phyloP scores from a whole-genome alignment of 2,113 vertebrate genomes.

The Zosterops borbonicus region DNA sequence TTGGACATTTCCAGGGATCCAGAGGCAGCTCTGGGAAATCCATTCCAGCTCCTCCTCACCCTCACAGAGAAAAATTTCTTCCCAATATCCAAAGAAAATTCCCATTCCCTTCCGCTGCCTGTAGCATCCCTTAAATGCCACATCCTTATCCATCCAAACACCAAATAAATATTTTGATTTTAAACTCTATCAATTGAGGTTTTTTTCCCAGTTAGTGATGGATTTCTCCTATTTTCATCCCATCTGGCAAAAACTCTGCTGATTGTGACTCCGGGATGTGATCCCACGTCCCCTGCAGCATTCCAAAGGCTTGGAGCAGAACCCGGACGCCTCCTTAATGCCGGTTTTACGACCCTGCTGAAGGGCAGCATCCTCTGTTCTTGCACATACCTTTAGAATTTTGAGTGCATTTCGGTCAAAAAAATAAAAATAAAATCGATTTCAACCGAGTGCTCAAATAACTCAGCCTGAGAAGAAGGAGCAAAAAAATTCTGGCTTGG shows the following conservation, averaged over 20 bases:
- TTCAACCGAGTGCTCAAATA: background rate
- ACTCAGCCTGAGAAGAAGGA: background rate
- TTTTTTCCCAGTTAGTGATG: background rate
- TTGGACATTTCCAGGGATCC: background rate
- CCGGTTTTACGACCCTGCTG: conserved; percentile 29
- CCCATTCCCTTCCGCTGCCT: rapidly evolving
- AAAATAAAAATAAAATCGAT: background rate
- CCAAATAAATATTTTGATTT: background rate
- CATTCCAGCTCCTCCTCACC: background rate
- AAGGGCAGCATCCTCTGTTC: conserved; percentile 19
- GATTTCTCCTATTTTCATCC: background rate
- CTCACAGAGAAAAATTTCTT: background rate
- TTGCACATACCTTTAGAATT: conserved; percentile 27
- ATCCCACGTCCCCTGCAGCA: background rate
- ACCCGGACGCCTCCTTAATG: background rate
- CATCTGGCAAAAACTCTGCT: background rate
- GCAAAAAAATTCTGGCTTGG: background rate
- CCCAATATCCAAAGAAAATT: background rate
- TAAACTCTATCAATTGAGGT: background rate
- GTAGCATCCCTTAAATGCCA: rapidly evolving
- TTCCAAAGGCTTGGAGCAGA: conserved; percentile 40
- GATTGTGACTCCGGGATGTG: background rate
- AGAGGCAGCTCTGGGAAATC: background rate
- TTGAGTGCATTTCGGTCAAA: background rate
- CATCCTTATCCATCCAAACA: background rate